Base-by-base conservation (phyloP, 2,797 vertebrate species). In the Ctenopoma multispine region DNA sequence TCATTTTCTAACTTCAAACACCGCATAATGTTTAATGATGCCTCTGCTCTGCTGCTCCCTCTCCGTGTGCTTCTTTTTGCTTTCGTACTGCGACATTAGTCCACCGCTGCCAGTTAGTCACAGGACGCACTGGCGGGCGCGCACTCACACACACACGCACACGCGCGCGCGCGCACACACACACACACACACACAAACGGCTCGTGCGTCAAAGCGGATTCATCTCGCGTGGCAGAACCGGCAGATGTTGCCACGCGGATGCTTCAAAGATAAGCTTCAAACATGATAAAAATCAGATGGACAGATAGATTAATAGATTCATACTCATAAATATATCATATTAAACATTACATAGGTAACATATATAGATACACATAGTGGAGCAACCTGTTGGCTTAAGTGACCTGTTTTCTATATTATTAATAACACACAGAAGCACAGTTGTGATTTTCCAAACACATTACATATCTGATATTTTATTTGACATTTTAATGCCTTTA, bases 61-160 rank as follows among this genome's bases (percentile, higher is more conserved):
- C 29, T 31, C 29, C 6, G 29, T 31, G 29, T 7, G 29, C 29
- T 31, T 31, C 6, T 31, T 14, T 55, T n/a, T 13, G 55, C 63
- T 81, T 82, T 78, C 56, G 29, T 62, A 75, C 82, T 92, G 89
- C 89, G 89, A 89, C 90, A 89, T 78, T 74, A 82, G 83, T 80
- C 82, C 86, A 62, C 70, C 64, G 76, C 75, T 84, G 85, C 88
- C 85, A 90, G 89, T 89, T 83, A 87, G 87, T 81, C 80, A 87
- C 86, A 78, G 82, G 84, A 87, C 80, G 20, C 55, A 46, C 24
- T 44, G 5, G 29, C 29, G 29, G 29, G 29, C 29, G 29, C 29
- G 29, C 29, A 6, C 29, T 31, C 64, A 2, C 54, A 7, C 54
- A 8, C 58, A 7, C 60, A 1, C n/a, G n/a, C n/a, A n/a, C n/a